Conservation (phyloP, 2,113 vertebrate genomes). For the Sinosuthora webbiana region DNA sequence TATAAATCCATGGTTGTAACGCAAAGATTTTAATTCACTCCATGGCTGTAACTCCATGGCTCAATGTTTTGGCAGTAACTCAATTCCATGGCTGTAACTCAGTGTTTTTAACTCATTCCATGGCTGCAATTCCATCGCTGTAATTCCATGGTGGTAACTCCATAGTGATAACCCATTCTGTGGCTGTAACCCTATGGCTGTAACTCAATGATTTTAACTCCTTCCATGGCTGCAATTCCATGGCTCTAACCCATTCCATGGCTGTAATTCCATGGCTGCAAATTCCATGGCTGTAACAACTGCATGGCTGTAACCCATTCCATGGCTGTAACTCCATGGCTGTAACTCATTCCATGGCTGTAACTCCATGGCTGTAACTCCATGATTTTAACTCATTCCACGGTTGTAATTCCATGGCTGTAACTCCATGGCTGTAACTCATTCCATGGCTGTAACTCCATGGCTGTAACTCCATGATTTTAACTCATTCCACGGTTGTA, state of each 20-base stretch:
- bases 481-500: not conserved
- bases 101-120: too few relatives aligned
- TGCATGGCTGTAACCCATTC: not conserved
- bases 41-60: not conserved
- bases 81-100: not conserved
- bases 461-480: not conserved
- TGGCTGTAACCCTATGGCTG: not conserved
- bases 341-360: not conserved
- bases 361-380: not conserved
- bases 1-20: too few relatives aligned
- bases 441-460: too few relatives aligned
- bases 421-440: not conserved
- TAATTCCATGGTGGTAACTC: too few relatives aligned
- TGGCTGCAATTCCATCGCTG: too few relatives aligned
- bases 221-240: rapidly evolving
- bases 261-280: too few relatives aligned
- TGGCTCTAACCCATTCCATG: not conserved
- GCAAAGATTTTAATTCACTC: too few relatives aligned
- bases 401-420: not conserved
- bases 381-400: not conserved
- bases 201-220: not conserved
- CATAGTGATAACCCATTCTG: too few relatives aligned
- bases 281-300: too few relatives aligned
- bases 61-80: too few relatives aligned
- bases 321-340: not conserved